Conservation (phyloP, 2,888 invertebrate species). For the Dicycla oo region DNA sequence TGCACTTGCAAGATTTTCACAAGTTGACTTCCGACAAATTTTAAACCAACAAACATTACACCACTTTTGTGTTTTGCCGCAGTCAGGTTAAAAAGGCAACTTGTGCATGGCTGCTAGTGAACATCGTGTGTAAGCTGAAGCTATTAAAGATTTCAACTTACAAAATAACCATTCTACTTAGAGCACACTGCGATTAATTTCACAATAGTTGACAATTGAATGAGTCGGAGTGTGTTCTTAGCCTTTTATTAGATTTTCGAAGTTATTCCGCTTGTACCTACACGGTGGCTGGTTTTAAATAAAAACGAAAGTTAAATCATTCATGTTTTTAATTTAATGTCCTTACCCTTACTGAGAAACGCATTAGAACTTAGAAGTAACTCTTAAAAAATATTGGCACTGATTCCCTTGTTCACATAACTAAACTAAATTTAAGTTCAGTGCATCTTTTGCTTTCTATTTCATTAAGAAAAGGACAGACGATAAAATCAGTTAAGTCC, state of each 20-base stretch:
- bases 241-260: constrained; percentile 41
- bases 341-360: neutral
- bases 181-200: constrained; percentile 42
- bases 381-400: no score
- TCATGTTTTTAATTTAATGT: constrained; percentile 35
- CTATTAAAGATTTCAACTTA: constrained; percentile 32
- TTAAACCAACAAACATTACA: neutral
- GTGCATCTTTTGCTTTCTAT: no score
- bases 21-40: constrained; percentile 4
- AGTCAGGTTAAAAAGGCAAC: neutral
- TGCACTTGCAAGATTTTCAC: constrained; percentile 8
- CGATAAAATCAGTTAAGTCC: no score
- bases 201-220: neutral
- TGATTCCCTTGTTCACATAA: no score
- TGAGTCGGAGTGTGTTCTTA: constrained; percentile 36
- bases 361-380: no score
- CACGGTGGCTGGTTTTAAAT: constrained; percentile 67
- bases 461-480: no score
- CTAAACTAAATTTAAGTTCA: no score
- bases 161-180: constrained; percentile 30
- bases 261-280: constrained; percentile 59
- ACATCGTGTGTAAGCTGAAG: constrained; percentile 18
- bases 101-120: constrained; percentile 19
- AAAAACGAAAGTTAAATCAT: constrained; percentile 56
- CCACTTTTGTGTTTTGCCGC: neutral